A percentile compares a stretch with the other conserved stretches of the same genome.
phyloP scores from a whole-genome alignment of 2,888 invertebrate genomes.

The Empis stercorea region DNA sequence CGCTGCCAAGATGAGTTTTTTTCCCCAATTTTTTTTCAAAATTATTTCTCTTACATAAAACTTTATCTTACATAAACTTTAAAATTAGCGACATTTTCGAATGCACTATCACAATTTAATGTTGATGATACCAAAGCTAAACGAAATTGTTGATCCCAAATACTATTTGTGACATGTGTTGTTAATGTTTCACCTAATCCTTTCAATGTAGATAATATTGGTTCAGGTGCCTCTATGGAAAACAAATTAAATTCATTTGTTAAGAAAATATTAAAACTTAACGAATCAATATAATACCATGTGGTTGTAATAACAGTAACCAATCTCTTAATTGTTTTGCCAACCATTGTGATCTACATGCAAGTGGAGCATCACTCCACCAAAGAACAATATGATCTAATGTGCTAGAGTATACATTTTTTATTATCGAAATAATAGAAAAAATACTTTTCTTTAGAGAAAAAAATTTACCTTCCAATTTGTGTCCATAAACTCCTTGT shows the following conservation, averaged over 20 bases:
- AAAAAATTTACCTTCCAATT: conserved; percentile 40
- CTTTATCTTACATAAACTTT: neutral
- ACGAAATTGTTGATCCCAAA: conserved; percentile 57
- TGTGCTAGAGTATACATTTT: conserved; percentile 36
- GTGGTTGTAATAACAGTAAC: conserved; percentile 39
- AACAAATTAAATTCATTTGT: conserved; percentile 3
- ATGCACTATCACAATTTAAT: conserved; percentile 9
- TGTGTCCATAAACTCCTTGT: conserved; percentile 56
- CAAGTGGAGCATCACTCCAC: conserved; percentile 67
- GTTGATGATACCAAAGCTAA: conserved; percentile 27
- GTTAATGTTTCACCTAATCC: conserved; percentile 66
- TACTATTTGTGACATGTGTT: conserved; percentile 63
- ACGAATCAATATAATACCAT: conserved; percentile 5
- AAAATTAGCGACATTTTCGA: conserved; percentile 1
- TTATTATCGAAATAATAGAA: no score
- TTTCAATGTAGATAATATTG: conserved; percentile 56
- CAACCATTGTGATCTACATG: conserved; percentile 48
- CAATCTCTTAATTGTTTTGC: conserved; percentile 53
- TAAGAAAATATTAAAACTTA: neutral
- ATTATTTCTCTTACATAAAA: neutral
- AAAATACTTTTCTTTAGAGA: no score
- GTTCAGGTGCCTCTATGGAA: conserved; percentile 48
- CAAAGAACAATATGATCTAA: conserved; percentile 71
- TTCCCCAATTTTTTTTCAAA: no score
- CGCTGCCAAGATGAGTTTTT: neutral